Evolutionary conservation across 2,888 invertebrate species (phyloP), one percentile per base, ranked within the genome.

Genomic region (Troides helena): DNA sequence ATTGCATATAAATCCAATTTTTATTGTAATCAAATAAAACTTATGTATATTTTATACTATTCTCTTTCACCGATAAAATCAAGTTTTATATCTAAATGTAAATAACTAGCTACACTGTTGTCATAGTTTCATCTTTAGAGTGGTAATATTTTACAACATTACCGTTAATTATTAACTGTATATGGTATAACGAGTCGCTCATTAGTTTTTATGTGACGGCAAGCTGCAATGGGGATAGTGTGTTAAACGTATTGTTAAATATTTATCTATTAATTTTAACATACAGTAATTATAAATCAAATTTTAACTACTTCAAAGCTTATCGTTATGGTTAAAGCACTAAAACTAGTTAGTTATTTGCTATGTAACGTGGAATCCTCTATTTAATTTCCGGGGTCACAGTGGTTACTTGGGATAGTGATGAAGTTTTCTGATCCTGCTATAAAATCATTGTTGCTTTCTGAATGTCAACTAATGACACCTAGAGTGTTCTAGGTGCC

Each of bases 131-230:
- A 39, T 39, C 39, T 39, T 10, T 39, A 39, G 39, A 39, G 39
- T 39, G 39, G 39, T 39, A 10, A 39, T 39, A 39, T 39, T 39
- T 39, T 39, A 39, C 39, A 39, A 39, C 8, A 8, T 39, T 60
- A 60, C 25, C 50, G 21, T 46, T 61, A 67, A 61, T 67, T 67
- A 62, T 36, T 56, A 67, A 56, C 53, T 56, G 62, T 67, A 67
- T 21, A 21, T 14, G 50, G 50, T 18, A 50, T 50, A 50, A 50
- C 50, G 50, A 50, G 17, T 18, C 1, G 18, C 50, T 50, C 50
- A 50, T 50, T 17, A 50, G 50, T 50, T 50, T 50, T 50, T 50
- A 50, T 50, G 50, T 14, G 50, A 50, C 50, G 17, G 10, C 50
- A 5, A 17, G 50, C 14, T 50, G 50, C 50, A 50, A 14, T 14